A percentile compares a stretch with the other conserved stretches of the same genome.
Conservation (phyloP, 1,140 invertebrate species). For the Aphelenchoides besseyi region DNA sequence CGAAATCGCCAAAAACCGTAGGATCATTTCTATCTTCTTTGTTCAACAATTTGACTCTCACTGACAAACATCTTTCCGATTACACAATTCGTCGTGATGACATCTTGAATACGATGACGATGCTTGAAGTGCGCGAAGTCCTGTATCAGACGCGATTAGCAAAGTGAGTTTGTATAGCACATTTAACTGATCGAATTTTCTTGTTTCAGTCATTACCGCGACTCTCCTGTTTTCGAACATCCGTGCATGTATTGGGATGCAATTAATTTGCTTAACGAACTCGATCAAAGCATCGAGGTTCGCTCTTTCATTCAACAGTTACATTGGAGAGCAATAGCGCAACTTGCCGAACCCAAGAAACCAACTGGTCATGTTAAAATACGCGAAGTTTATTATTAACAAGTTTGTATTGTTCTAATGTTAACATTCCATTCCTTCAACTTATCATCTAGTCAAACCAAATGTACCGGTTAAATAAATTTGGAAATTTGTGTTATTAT, state of each 20-base stretch:
- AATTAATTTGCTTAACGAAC: neutral
- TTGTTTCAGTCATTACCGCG: conserved; percentile 8
- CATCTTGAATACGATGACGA: neutral
- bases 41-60: neutral
- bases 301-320: conserved; percentile 19
- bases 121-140: conserved; percentile 5
- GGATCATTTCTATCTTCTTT: neutral
- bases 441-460: too few species aligned
- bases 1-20: neutral
- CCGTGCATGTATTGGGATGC: conserved; percentile 11
- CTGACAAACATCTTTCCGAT: neutral
- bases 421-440: too few species aligned
- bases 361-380: too few species aligned
- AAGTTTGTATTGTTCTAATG: too few species aligned
- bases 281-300: neutral
- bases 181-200: neutral
- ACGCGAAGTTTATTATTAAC: too few species aligned
- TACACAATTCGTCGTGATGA: neutral
- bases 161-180: conserved; percentile 9
- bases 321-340: neutral
- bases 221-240: conserved; percentile 1
- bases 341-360: neutral
- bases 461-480: too few species aligned
- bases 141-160: neutral
- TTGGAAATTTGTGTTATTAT: too few species aligned